Conservation (phyloP, 1,140 invertebrate genomes). For the Drosophila obscura region DNA sequence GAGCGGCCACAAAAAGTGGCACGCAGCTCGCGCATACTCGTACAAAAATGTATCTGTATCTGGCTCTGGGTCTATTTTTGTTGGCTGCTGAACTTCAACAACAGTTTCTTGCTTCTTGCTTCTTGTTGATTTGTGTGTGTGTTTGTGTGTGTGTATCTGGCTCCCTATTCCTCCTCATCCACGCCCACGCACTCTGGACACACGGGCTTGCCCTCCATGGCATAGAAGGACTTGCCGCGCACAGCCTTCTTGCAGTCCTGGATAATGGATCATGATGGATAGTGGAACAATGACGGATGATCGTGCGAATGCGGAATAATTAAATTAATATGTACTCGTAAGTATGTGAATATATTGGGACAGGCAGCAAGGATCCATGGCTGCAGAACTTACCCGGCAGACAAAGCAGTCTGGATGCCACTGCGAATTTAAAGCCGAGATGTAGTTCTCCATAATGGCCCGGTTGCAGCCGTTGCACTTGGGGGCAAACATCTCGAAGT, state of each 20-base stretch:
- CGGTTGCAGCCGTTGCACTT: conserved; percentile 98
- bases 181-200: conserved; percentile 95
- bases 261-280: conserved; percentile 16
- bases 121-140: background rate
- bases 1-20: conserved; percentile 39
- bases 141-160: background rate
- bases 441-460: conserved; percentile 99
- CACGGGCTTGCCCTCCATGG: conserved; percentile 95
- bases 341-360: no score
- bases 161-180: conserved; percentile 91
- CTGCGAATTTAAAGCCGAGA: conserved; percentile 98
- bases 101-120: conserved; percentile 35
- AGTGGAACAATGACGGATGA: conserved; percentile 15
- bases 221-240: conserved; percentile 97
- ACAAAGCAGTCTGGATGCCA: conserved; percentile 99
- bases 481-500: conserved; percentile 99
- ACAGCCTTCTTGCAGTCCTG: conserved; percentile 97
- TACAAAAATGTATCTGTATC: conserved; percentile 57
- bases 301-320: conserved; percentile 5
- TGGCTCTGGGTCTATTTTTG: conserved; percentile 54
- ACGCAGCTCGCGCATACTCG: conserved; percentile 40
- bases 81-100: conserved; percentile 60
- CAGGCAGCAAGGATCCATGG: no score
- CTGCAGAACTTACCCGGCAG: conserved; percentile 93
- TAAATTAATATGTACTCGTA: background rate